phyloP scores from a whole-genome alignment of 1,140 invertebrate genomes.

The Conopomorpha cramerella region DNA sequence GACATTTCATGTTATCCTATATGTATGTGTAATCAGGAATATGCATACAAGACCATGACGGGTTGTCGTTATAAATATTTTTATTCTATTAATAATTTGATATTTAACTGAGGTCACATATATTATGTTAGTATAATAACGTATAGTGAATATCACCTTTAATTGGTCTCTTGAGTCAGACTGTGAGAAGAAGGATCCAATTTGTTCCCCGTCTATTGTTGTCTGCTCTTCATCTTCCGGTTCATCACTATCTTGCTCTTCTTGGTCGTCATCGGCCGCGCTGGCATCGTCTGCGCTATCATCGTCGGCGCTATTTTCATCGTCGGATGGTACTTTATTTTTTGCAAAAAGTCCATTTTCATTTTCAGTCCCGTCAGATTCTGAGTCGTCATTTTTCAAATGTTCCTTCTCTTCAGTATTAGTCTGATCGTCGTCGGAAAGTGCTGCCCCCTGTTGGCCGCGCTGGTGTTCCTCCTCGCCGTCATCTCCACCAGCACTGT shows the following conservation, averaged over 20 bases:
- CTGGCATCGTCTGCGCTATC: constrained; percentile 6
- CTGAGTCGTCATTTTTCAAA: constrained; percentile 29
- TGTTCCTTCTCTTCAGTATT: constrained; percentile 11
- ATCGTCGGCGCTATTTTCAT: constrained; percentile 9
- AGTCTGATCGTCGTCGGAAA: constrained; percentile 6
- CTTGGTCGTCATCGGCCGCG: constrained; percentile 13
- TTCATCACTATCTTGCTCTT: constrained; percentile 13
- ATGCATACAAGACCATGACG: too few relatives aligned
- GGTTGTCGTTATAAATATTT: too few relatives aligned
- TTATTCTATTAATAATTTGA: too few relatives aligned
- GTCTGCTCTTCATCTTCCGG: constrained; percentile 16
- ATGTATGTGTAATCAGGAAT: too few relatives aligned
- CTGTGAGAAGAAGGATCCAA: constrained; percentile 26
- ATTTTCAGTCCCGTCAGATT: constrained; percentile 24
- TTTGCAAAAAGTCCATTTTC: too few relatives aligned
- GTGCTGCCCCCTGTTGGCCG: too few relatives aligned
- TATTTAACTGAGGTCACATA: too few relatives aligned
- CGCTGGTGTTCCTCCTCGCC: constrained; percentile 3
- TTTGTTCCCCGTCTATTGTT: constrained; percentile 13
- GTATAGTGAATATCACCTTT: too few relatives aligned
- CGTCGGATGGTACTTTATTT: constrained; percentile 11
- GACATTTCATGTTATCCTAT: too few relatives aligned
- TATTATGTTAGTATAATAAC: too few relatives aligned
- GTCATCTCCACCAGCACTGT: constrained; percentile 5
- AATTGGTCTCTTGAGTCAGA: constrained; percentile 28